Conservation (phyloP, 2,888 invertebrate species). For the Thecocarcelia acutangulata region DNA sequence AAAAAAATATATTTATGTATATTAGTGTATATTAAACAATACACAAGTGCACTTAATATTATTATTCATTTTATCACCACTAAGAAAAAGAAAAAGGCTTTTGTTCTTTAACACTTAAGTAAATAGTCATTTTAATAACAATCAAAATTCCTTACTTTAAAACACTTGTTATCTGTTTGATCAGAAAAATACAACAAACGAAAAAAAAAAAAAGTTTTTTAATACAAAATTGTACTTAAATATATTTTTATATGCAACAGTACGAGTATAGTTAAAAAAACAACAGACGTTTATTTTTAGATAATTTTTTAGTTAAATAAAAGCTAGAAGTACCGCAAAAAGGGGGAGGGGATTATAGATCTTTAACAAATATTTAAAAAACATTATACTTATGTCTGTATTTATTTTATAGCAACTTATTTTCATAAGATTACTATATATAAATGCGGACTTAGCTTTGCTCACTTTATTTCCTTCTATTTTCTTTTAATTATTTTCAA, state of each 20-base stretch:
- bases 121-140: constrained; percentile 24
- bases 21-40: neutral
- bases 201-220: neutral
- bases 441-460: too few species aligned
- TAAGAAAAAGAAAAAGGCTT: constrained; percentile 12
- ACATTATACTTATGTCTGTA: too few species aligned
- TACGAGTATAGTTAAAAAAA: neutral
- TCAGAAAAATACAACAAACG: neutral
- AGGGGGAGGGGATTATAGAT: too few species aligned
- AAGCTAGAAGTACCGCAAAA: neutral
- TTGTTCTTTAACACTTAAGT: constrained; percentile 20
- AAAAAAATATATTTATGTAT: neutral
- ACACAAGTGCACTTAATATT: constrained; percentile 1
- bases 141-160: neutral
- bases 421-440: too few species aligned
- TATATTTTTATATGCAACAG: neutral
- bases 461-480: too few species aligned
- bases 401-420: too few species aligned
- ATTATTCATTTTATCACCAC: constrained; percentile 2
- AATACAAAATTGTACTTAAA: neutral
- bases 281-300: neutral
- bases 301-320: neutral
- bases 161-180: constrained; percentile 24
- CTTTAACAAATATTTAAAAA: too few species aligned
- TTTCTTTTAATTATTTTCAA: too few species aligned